A percentile compares a stretch with the other conserved stretches of the same genome.
Conservation (phyloP, 35 echinoderm and acorn worm genomes). For the Diadema setosum region DNA sequence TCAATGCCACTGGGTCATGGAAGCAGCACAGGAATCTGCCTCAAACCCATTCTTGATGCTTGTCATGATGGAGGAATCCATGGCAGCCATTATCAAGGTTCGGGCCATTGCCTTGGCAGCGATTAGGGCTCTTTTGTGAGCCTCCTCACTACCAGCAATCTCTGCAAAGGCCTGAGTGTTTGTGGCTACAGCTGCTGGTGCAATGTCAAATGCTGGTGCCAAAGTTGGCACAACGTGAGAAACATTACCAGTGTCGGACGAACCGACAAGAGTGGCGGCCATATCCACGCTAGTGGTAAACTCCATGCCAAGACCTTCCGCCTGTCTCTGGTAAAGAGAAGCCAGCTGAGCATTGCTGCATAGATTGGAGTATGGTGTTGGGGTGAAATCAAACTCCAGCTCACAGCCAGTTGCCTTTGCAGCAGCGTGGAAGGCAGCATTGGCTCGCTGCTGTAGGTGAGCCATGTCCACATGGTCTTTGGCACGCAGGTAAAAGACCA, state of each 20-base stretch:
- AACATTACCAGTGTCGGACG: conserved; percentile 64
- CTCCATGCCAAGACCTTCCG: conserved; percentile 33
- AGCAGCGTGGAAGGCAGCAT: conserved; percentile 63
- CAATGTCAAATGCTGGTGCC: conserved; percentile 42
- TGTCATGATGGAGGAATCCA: neutral
- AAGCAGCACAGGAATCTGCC: neutral
- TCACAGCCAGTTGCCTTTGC: conserved; percentile 71
- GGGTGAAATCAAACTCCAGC: conserved; percentile 51
- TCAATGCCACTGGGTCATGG: conserved; percentile 42
- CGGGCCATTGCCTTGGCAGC: conserved; percentile 51
- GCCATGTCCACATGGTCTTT: conserved; percentile 73
- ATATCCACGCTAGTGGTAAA: conserved; percentile 16
- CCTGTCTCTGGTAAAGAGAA: conserved; percentile 40
- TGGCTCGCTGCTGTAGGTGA: conserved; percentile 54
- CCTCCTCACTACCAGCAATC: conserved; percentile 31
- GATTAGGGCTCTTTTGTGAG: conserved; percentile 22
- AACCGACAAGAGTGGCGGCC: conserved; percentile 19
- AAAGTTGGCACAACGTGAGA: conserved; percentile 65
- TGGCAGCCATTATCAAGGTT: conserved; percentile 43
- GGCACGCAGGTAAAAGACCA: conserved; percentile 71
- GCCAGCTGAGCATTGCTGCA: conserved; percentile 36
- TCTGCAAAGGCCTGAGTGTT: conserved; percentile 48
- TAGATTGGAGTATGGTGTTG: conserved; percentile 69
- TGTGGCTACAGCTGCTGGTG: neutral
- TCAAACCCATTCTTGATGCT: conserved; percentile 42